These are phyloP conservation scores for Muscicapa comitata DNA, from an alignment of 2,797 vertebrate species.

Conservation along the genomic window DNA sequence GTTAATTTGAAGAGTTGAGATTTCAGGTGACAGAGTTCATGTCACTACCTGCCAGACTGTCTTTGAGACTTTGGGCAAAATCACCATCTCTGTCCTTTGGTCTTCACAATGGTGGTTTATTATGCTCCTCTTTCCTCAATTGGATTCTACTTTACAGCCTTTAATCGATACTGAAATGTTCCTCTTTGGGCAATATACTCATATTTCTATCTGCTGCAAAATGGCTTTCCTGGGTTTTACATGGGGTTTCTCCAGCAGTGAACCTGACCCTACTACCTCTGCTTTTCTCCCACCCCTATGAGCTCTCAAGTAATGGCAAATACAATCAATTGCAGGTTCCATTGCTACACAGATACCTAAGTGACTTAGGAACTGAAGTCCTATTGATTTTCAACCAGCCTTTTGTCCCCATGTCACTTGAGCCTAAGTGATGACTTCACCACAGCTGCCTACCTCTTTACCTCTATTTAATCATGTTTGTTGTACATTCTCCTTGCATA, in stretches of 20 bases:
- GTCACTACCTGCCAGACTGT: background rate
- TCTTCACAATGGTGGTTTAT: background rate
- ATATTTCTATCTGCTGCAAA: background rate
- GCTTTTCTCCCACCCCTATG: background rate
- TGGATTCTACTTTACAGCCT: background rate
- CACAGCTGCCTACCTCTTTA: background rate
- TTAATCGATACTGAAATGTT: background rate
- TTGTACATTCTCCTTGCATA: background rate
- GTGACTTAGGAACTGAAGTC: background rate
- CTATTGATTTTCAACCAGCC: background rate
- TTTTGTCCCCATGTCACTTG: background rate
- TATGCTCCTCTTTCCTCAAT: background rate
- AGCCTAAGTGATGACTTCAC: background rate
- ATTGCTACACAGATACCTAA: background rate
- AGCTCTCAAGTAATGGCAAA: background rate
- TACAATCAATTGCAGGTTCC: background rate
- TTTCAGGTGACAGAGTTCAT: background rate
- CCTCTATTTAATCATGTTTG: background rate
- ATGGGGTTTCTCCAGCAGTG: background rate
- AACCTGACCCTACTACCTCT: background rate
- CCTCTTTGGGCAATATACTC: background rate
- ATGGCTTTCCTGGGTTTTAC: background rate
- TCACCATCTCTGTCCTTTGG: background rate
- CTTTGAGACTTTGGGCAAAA: background rate
- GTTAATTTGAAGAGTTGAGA: background rate